Evolutionary conservation across 1,140 invertebrate species (phyloP).

Genomic region (Lutraria rhynchaena): DNA sequence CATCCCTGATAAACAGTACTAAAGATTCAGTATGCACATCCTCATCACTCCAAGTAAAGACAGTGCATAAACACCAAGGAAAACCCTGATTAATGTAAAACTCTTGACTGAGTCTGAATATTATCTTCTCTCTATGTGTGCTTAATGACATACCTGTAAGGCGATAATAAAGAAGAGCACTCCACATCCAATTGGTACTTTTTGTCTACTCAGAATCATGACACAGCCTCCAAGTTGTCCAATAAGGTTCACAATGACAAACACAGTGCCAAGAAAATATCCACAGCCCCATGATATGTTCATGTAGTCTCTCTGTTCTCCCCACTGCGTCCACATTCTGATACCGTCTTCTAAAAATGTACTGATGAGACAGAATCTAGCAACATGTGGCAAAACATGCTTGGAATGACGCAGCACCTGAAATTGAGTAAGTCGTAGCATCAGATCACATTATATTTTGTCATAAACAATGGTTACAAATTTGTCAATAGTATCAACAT

Average conservation of each 20-base stretch:
- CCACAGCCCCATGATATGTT: slow-evolving; percentile 98
- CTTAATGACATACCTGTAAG: slow-evolving; percentile 92
- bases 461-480: too few species aligned
- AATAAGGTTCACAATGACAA: slow-evolving; percentile 96
- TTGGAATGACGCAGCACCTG: slow-evolving; percentile 96
- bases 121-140: too few species aligned
- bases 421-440: too few species aligned
- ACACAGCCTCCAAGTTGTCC: slow-evolving; percentile 97
- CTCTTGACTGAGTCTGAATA: too few species aligned
- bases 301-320: slow-evolving; percentile 96
- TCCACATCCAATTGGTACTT: slow-evolving; percentile 97
- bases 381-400: slow-evolving; percentile 96
- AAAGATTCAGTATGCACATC: too few species aligned
- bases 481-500: too few species aligned
- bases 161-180: slow-evolving; percentile 98
- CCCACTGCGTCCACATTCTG: slow-evolving; percentile 99
- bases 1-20: too few species aligned
- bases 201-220: slow-evolving; percentile 96
- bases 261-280: slow-evolving; percentile 94
- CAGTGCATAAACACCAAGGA: too few species aligned
- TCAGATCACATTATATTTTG: too few species aligned
- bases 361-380: slow-evolving; percentile 98
- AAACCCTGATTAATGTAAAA: too few species aligned
- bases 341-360: slow-evolving; percentile 99
- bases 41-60: too few species aligned